Percentiles rank a stretch among this genome's conserved stretches.
Conservation (phyloP, 23 tunicate genomes). For the Ciona savignyi region DNA sequence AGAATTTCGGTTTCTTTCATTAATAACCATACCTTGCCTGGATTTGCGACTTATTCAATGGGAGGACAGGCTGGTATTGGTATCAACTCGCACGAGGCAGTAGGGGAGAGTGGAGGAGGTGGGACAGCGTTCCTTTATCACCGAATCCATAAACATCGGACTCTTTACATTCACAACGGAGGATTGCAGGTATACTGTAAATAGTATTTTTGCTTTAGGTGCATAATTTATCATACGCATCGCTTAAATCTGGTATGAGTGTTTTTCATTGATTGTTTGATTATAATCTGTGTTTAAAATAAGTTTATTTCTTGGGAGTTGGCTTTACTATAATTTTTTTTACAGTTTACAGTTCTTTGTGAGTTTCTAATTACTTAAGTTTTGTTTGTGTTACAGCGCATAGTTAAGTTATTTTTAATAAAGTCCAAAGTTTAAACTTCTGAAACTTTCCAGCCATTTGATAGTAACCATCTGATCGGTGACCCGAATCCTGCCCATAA, state of each 20-base stretch:
- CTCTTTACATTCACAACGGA: slow-evolving; percentile 16
- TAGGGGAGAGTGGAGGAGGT: slow-evolving; percentile 14
- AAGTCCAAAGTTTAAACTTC: no score
- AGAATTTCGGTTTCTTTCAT: slow-evolving; percentile 10
- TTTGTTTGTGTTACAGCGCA: no score
- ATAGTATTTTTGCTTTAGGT: no score
- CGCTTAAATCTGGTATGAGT: no score
- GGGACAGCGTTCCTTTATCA: slow-evolving; percentile 19
- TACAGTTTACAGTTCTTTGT: no score
- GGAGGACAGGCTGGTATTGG: slow-evolving; percentile 13
- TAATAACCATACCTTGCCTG: slow-evolving; percentile 7
- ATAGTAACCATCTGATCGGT: slow-evolving; percentile 13
- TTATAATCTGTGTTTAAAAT: no score
- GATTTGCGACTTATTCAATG: background rate
- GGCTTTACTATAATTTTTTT: no score
- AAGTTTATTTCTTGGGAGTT: no score
- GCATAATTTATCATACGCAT: no score
- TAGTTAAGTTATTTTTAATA: no score
- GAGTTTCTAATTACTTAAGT: no score
- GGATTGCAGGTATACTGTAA: slow-evolving; percentile 18
- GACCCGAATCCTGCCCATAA: slow-evolving; percentile 19
- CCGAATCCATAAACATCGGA: slow-evolving; percentile 13
- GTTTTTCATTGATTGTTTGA: no score
- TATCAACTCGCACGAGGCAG: background rate
- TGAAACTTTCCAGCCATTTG: slow-evolving; percentile 8